Evolutionary conservation across 2,113 vertebrate species (phyloP).

Genomic region (Terrapene triunguis): DNA sequence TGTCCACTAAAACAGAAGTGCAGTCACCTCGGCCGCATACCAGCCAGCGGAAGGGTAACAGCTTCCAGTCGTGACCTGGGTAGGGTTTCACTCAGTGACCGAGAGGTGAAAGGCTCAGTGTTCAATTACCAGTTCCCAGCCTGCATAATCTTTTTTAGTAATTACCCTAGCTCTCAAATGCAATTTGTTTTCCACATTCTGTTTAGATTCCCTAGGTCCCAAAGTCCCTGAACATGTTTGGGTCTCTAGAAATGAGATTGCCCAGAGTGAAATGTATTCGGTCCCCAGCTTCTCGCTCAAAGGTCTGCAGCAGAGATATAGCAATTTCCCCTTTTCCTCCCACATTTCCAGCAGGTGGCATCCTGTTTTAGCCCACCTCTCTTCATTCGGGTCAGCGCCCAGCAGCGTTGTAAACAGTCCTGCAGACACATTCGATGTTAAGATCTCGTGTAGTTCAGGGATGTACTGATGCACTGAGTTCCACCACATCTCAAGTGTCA

Average conservation of each 20-base stretch:
- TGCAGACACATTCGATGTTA: slow-evolving; percentile 34
- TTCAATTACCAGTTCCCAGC: neutral
- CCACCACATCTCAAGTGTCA: slow-evolving; percentile 16
- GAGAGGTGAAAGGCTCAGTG: neutral
- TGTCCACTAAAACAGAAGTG: neutral
- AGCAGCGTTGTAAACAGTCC: slow-evolving; percentile 40
- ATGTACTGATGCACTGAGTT: neutral
- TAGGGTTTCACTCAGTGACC: slow-evolving; percentile 32
- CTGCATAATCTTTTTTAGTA: neutral
- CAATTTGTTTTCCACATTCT: slow-evolving; percentile 7
- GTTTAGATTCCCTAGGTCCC: neutral
- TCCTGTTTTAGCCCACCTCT: slow-evolving; percentile 44
- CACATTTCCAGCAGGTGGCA: neutral
- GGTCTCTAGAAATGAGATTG: neutral
- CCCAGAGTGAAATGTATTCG: neutral
- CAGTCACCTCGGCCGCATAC: slow-evolving; percentile 21
- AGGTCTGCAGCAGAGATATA: neutral
- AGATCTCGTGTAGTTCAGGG: slow-evolving; percentile 49
- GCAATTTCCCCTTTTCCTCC: slow-evolving; percentile 30
- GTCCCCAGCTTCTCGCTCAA: neutral
- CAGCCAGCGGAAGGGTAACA: slow-evolving; percentile 36
- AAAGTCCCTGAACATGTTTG: neutral
- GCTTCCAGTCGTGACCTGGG: slow-evolving; percentile 1
- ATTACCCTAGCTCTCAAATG: neutral
- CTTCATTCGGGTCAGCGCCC: neutral